These are phyloP conservation scores for Varanus komodoensis DNA, from an alignment of 2,113 vertebrate species.

Conservation along the genomic window DNA sequence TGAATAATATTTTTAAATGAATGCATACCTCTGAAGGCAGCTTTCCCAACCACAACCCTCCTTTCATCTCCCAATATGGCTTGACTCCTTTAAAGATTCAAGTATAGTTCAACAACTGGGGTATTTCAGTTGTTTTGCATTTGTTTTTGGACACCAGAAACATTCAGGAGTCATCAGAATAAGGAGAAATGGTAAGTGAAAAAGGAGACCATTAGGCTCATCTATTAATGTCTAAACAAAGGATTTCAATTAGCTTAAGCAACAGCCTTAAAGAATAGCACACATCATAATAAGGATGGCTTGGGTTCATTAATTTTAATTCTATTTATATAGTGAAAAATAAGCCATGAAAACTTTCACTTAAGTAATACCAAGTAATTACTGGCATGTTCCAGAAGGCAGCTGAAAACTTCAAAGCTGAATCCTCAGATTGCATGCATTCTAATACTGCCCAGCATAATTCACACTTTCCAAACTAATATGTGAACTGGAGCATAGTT, in stretches of 20 bases:
- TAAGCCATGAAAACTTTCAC: not conserved
- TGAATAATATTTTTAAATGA: not conserved
- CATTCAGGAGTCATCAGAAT: not conserved
- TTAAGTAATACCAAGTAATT: not conserved
- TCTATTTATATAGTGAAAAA: slow-evolving; percentile 22
- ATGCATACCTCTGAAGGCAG: not conserved
- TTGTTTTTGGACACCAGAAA: not conserved
- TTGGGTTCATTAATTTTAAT: slow-evolving; percentile 10
- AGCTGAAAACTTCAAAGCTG: not conserved
- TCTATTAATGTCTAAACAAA: not conserved
- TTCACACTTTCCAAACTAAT: no score
- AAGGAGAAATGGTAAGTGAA: not conserved
- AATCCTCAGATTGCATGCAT: not conserved
- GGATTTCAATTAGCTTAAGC: not conserved
- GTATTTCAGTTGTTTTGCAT: not conserved
- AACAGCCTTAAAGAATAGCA: not conserved
- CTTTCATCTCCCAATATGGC: not conserved
- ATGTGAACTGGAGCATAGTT: no score
- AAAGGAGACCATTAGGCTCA: not conserved
- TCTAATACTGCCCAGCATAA: not conserved
- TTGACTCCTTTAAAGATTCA: not conserved
- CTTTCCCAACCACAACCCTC: not conserved
- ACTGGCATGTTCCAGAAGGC: not conserved
- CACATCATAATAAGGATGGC: not conserved
- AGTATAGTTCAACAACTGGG: not conserved